A percentile compares a stretch with the other conserved stretches of the same genome.
phyloP scores from a whole-genome alignment of 2,888 invertebrate genomes.

The Sphecodes monilicornis region DNA sequence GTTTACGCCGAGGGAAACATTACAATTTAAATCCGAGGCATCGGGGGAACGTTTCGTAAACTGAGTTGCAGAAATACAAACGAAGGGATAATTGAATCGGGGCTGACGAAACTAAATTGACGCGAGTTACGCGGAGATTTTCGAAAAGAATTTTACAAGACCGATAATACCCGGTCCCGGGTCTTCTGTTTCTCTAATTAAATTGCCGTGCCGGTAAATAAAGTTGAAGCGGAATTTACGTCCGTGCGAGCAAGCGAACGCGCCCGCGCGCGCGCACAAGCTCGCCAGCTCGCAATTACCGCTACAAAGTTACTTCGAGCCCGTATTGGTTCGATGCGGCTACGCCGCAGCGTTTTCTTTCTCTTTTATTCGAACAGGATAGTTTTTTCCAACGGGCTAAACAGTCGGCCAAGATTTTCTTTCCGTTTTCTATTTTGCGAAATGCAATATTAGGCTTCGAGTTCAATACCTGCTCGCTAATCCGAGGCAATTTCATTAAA shows the following conservation, averaged over 20 bases:
- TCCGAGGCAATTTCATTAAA: neutral
- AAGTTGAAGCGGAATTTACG: constrained; percentile 48
- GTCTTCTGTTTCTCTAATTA: constrained; percentile 50
- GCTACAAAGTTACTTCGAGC: constrained; percentile 36
- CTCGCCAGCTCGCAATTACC: constrained; percentile 39
- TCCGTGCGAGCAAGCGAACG: constrained; percentile 22
- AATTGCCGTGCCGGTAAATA: constrained; percentile 49
- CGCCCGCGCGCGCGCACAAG: neutral
- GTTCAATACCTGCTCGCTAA: neutral
- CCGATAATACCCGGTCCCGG: constrained; percentile 31
- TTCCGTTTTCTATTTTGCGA: neutral
- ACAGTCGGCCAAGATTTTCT: neutral
- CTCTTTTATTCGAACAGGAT: constrained; percentile 24
- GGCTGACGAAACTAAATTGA: constrained; percentile 9
- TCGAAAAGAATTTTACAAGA: constrained; percentile 18
- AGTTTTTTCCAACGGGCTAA: neutral
- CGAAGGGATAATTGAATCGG: constrained; percentile 17
- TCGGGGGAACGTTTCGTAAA: neutral
- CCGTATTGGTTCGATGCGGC: constrained; percentile 29
- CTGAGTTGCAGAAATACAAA: constrained; percentile 4
- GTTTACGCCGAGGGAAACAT: constrained; percentile 11
- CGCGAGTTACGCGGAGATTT: constrained; percentile 19
- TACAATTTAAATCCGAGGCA: neutral
- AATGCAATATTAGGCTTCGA: neutral
- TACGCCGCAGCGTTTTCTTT: constrained; percentile 1